phyloP scores from a whole-genome alignment of 2,113 vertebrate species.

The Tympanuchus pallidicinctus region DNA sequence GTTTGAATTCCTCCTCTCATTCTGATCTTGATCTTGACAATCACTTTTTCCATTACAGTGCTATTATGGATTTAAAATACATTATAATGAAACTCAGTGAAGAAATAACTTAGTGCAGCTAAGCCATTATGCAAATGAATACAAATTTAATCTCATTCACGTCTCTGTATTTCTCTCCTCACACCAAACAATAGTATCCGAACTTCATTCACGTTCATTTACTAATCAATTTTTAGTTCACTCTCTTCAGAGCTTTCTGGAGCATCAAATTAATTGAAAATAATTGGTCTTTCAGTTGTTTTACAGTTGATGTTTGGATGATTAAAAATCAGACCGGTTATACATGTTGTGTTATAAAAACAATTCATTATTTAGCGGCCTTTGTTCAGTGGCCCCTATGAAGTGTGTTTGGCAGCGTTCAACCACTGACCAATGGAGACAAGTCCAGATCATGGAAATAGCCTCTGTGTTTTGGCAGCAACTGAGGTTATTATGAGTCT shows the following conservation, averaged over 20 bases:
- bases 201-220: slow-evolving; percentile 23
- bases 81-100: not conserved
- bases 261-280: slow-evolving; percentile 42
- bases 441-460: not conserved
- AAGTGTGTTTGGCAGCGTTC: not conserved
- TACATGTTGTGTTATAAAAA: not conserved
- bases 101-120: not conserved
- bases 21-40: slow-evolving; percentile 26
- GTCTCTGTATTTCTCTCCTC: not conserved
- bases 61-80: slow-evolving; percentile 7
- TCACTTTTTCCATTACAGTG: slow-evolving; percentile 49
- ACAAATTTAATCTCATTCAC: slow-evolving; percentile 18
- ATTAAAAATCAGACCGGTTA: slow-evolving; percentile 36
- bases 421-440: rapidly evolving
- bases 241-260: not conserved
- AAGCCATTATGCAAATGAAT: slow-evolving; percentile 22
- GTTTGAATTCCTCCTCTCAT: slow-evolving; percentile 37
- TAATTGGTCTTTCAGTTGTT: slow-evolving; percentile 26
- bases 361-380: not conserved
- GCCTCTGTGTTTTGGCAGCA: slow-evolving; percentile 2
- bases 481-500: not conserved
- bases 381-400: not conserved
- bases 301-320: not conserved
- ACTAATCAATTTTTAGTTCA: slow-evolving; percentile 22
- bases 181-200: not conserved